Evolutionary conservation across 2,888 invertebrate species (phyloP), one percentile per base, ranked within the genome.

Genomic region (Eurois occulta): DNA sequence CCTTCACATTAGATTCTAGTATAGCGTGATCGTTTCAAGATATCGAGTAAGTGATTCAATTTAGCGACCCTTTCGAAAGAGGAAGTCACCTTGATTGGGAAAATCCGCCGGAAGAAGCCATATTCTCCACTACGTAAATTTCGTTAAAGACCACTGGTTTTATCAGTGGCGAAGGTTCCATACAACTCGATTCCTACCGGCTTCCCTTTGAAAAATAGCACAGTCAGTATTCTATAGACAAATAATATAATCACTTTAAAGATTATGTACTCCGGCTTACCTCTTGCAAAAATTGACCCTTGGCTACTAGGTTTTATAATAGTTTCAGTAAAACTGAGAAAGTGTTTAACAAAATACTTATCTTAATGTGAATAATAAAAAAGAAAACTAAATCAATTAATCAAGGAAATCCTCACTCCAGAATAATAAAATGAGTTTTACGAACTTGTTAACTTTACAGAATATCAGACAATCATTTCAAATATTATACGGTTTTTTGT

Each of bases 31-130:
- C n/a, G 38, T n/a, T 16, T 21, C n/a, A 46, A 64, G 18, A 43
- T 11, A 43, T 24, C 4, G 65, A 41, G 32, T 55, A 2, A n/a
- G 10, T 55, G 46, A 43, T 62, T 62, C 13, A 1, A 80, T 80
- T 46, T 21, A 55, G 21, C n/a, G 46, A 66, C 24, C 16, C 32
- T 80, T 38, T n/a, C 35, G n/a, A 66, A 28, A 0, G 16, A 48
- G 18, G 52, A 70, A 69, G 5, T 2, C 16, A 46, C 38, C 62
- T 58, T 67, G 62, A 76, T 35, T 71, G 21, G 24, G 21, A 48
- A 71, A 16, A 64, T 75, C 65, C 74, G n/a, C 35, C 55, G 55
- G 64, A 35, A 55, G 46, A 58, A 67, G 24, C 13, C 18, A 60
- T 48, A 48, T 38, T 55, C 10, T 24, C 48, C 2, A 43, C 18